Evolutionary conservation across 2,888 invertebrate genomes (phyloP).

Genomic region (Apamea epomidion): DNA sequence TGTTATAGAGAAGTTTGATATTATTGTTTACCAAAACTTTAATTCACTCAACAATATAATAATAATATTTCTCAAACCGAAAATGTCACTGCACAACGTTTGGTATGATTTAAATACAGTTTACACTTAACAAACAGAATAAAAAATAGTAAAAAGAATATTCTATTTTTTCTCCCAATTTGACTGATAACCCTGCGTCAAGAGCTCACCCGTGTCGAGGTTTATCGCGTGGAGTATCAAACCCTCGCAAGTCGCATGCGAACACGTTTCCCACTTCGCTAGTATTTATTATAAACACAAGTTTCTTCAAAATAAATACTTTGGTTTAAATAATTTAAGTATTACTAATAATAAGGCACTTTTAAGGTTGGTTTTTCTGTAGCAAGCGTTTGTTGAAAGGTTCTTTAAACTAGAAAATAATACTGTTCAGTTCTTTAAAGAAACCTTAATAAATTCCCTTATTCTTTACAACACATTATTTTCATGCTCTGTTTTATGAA

Average conservation of each 20-base stretch:
- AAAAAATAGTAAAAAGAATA: not conserved
- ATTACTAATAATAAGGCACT: slow-evolving; percentile 7
- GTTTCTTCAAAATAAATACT: slow-evolving; percentile 55
- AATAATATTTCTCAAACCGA: no score
- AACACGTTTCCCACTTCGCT: slow-evolving; percentile 61
- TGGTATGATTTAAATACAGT: not conserved
- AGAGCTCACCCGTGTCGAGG: slow-evolving; percentile 76
- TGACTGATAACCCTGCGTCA: slow-evolving; percentile 72
- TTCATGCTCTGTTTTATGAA: not conserved
- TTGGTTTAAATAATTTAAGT: slow-evolving; percentile 35
- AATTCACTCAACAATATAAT: no score
- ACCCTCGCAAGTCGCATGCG: slow-evolving; percentile 73
- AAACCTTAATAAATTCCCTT: not conserved
- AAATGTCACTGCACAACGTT: not conserved
- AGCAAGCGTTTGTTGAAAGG: not conserved
- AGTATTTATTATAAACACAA: slow-evolving; percentile 65
- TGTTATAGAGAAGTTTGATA: not conserved
- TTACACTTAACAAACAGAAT: not conserved
- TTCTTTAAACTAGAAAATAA: not conserved
- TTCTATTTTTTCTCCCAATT: not conserved
- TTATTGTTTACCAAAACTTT: not conserved
- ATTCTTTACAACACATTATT: not conserved
- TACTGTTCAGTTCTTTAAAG: not conserved
- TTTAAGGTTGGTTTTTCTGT: slow-evolving; percentile 4
- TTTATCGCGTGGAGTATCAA: slow-evolving; percentile 77